phyloP scores from a whole-genome alignment of 2,113 vertebrate species.

The Cnemophilus loriae region DNA sequence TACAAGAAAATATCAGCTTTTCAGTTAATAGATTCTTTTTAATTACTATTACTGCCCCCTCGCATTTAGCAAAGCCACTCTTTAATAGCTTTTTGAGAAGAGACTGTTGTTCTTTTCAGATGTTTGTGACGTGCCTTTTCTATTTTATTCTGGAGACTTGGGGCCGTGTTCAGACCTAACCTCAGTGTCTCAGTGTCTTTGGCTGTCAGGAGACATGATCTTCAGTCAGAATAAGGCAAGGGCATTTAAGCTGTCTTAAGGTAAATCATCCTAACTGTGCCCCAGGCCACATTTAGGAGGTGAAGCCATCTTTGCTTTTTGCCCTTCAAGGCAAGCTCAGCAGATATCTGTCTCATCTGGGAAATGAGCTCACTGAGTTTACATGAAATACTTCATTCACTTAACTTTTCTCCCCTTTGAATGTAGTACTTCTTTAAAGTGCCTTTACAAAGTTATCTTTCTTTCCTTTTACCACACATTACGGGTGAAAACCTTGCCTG shows the following conservation, averaged over 20 bases:
- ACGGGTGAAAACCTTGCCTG: background rate
- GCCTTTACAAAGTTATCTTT: background rate
- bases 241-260: constrained; percentile 20
- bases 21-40: background rate
- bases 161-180: background rate
- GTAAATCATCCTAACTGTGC: constrained; percentile 43
- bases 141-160: background rate
- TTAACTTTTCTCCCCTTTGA: constrained; percentile 2
- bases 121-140: background rate
- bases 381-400: constrained; percentile 1
- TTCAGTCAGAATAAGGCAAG: constrained; percentile 8
- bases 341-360: constrained; percentile 29
- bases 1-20: background rate
- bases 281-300: constrained; percentile 24
- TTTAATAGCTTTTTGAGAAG: background rate
- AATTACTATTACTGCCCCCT: background rate
- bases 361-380: constrained; percentile 39
- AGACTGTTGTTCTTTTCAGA: background rate
- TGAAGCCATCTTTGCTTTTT: constrained; percentile 18
- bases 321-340: constrained; percentile 32
- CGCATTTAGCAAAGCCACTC: background rate
- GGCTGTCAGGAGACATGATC: background rate
- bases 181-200: background rate
- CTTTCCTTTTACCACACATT: background rate
- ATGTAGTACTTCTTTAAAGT: background rate